Base-by-base conservation (phyloP, 2,797 vertebrate genomes). In the Myioborus melanocephalus region DNA sequence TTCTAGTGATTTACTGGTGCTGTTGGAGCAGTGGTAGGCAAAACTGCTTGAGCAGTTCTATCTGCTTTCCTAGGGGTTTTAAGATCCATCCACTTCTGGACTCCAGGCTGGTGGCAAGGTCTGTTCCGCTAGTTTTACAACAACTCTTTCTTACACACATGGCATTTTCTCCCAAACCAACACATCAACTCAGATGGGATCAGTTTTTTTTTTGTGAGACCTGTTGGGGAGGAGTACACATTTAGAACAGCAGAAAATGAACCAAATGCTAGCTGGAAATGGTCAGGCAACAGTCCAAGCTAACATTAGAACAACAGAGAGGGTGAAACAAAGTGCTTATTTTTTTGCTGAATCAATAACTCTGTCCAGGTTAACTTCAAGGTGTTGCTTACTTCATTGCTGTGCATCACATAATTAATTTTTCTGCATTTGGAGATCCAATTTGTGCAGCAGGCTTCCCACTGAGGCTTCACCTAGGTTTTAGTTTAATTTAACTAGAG, bases 221-320 rank as follows among this genome's bases (percentile, higher is more conserved):
- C 68, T 14, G 3, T 41, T 84, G 82, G 49, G 87, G 66, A 90
- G 93, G 84, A 69, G 59, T 7, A 37, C 7, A 13, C 59, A 60
- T 90, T 96, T 65, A 32, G 71, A 93, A 90, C 85, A 95, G 95
- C 95, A 95, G 95, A 84, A 96, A 93, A 90, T 64, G 86, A 95
- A 91, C 89, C 88, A 65, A 78, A 83, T 10, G 44, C 44, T 83
- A 77, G 81, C 90, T 66, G 80, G 87, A 87, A 96, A 83, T 70
- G 75, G 60, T 89, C 92, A 95, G 97, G 96, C 95, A 93, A 23
- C 88, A 47, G 71, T 97, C 96, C 97, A 97, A 87, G 78, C 8
- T 78, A 83, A 83, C 88, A 71, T 87, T 85, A 96, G 83, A 83
- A 83, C 50, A 66, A 59, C 41, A 72, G 57, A 89, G 71, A 80